phyloP scores from a whole-genome alignment of 1,140 invertebrate genomes.

The Euura lappo region DNA sequence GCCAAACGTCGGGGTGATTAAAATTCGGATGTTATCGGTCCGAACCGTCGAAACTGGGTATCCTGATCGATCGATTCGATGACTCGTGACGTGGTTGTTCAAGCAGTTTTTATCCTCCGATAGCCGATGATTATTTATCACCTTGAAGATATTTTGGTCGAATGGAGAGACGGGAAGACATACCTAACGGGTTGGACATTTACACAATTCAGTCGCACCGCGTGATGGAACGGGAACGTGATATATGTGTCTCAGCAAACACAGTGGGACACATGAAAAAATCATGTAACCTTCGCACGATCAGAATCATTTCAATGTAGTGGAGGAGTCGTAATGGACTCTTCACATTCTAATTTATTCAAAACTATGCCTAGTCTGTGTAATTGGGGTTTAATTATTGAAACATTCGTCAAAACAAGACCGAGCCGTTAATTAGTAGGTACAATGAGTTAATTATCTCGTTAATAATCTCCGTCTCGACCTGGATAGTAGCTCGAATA shows the following conservation, averaged over 20 bases:
- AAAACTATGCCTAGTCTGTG: too few species aligned
- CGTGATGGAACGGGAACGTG: background rate
- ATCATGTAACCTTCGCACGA: too few species aligned
- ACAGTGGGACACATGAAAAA: background rate
- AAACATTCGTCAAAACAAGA: too few species aligned
- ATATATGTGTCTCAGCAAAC: background rate
- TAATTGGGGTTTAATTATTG: too few species aligned
- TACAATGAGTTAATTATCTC: background rate
- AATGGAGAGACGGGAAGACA: background rate
- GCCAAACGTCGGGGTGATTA: too few species aligned
- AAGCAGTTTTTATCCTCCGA: background rate
- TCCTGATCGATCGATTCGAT: background rate
- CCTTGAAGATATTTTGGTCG: background rate
- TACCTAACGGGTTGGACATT: conserved; percentile 3
- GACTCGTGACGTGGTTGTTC: background rate
- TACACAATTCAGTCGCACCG: background rate
- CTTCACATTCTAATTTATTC: too few species aligned
- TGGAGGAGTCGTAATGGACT: too few species aligned
- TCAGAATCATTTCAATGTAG: too few species aligned
- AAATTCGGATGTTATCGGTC: too few species aligned
- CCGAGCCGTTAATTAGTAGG: background rate
- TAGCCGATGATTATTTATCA: background rate
- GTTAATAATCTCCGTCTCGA: too few species aligned
- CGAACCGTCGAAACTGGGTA: too few species aligned
- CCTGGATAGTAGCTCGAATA: too few species aligned